Conservation (phyloP, 64 coral and sea anemone genomes). For the Montipora cactus region DNA sequence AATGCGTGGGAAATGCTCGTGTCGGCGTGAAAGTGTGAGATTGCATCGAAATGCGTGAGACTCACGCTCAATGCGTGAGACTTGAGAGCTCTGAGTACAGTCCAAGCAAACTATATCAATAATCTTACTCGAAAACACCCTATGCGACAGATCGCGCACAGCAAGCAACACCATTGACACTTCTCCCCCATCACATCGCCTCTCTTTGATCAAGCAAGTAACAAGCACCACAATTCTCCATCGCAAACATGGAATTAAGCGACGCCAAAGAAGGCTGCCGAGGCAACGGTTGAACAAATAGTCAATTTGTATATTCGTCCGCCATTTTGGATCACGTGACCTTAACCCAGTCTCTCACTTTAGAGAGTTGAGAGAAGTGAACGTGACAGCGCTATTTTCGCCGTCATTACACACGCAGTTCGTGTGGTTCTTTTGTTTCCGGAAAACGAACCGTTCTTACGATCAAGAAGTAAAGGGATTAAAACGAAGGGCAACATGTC, state of each 20-base stretch:
- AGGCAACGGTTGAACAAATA: neutral
- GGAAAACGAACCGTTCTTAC: neutral
- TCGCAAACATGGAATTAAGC: neutral
- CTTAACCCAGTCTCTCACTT: slow-evolving; percentile 49
- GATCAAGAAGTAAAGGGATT: slow-evolving; percentile 1
- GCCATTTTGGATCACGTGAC: slow-evolving; percentile 89
- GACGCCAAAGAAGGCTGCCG: neutral
- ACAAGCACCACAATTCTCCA: neutral
- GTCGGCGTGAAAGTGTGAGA: no score
- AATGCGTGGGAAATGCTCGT: no score
- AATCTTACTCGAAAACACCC: slow-evolving; percentile 88
- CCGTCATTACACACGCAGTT: neutral
- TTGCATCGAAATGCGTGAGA: no score
- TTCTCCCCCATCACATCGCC: slow-evolving; percentile 62
- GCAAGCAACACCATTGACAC: slow-evolving; percentile 84
- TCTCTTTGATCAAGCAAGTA: neutral
- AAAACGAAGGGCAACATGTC: slow-evolving; percentile 78
- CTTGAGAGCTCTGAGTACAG: no score
- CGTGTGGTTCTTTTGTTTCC: neutral
- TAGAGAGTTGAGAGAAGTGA: slow-evolving; percentile 13
- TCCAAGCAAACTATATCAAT: no score
- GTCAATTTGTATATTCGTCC: neutral
- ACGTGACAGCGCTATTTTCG: slow-evolving; percentile 26
- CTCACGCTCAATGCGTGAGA: no score
- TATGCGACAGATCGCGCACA: slow-evolving; percentile 87